Conservation (phyloP, 2,797 vertebrate species). For the Australoheros facetus region DNA sequence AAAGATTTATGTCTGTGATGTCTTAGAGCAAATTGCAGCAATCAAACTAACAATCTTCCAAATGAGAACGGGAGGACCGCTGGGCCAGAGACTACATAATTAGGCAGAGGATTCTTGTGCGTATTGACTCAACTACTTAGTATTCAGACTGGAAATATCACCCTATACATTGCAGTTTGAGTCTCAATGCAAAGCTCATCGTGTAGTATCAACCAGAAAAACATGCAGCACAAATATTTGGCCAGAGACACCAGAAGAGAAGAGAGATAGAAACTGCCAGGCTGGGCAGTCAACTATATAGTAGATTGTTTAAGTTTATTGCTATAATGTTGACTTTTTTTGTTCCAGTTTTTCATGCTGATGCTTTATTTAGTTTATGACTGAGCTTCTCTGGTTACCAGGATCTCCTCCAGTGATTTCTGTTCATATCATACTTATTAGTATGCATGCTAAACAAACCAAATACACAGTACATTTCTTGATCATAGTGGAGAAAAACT, state of each 20-base stretch:
- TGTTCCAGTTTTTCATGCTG: neutral
- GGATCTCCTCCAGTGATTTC: neutral
- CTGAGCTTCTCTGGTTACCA: neutral
- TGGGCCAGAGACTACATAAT: conserved; percentile 8
- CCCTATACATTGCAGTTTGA: neutral
- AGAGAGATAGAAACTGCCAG: neutral
- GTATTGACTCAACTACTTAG: neutral
- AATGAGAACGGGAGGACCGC: neutral
- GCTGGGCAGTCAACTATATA: neutral
- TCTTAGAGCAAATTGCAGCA: conserved; percentile 35
- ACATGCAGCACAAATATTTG: neutral
- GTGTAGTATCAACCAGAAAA: neutral
- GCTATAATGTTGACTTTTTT: neutral
- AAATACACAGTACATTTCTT: neutral
- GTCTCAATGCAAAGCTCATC: neutral
- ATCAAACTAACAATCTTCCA: conserved; percentile 17
- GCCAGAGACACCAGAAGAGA: neutral
- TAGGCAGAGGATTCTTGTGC: neutral
- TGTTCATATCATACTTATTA: neutral
- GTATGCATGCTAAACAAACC: neutral
- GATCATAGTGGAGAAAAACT: neutral
- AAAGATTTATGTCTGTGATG: conserved; percentile 10
- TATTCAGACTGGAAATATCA: conserved; percentile 10
- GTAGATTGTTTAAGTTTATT: neutral
- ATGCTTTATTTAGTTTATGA: neutral